phyloP scores from a whole-genome alignment of 2,113 vertebrate genomes.

The Phodopus roborovskii region DNA sequence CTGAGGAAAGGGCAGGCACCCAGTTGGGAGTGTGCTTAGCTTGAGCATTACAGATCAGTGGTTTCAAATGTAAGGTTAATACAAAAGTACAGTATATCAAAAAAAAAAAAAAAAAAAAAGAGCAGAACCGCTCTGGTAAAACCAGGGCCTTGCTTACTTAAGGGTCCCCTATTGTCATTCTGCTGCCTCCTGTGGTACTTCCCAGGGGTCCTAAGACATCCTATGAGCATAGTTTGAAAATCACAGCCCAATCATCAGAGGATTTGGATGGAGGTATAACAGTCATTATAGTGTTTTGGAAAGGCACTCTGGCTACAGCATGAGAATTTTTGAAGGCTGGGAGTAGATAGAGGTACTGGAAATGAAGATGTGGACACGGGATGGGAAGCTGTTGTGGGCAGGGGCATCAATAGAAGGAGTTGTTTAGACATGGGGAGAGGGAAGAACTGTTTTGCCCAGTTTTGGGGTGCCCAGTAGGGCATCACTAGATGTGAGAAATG shows the following conservation, averaged over 20 bases:
- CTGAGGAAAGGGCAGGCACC: background rate
- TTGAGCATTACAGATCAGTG: background rate
- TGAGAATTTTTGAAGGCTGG: background rate
- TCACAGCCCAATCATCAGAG: background rate
- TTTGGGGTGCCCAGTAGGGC: background rate
- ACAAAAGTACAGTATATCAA: background rate
- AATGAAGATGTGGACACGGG: background rate
- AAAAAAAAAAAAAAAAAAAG: background rate
- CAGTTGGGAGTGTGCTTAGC: background rate
- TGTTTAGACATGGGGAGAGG: background rate
- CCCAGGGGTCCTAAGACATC: background rate
- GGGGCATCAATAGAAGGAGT: background rate
- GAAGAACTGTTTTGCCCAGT: background rate
- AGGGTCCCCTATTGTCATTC: background rate
- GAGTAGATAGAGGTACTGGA: background rate
- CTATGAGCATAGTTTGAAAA: slow-evolving; percentile 15
- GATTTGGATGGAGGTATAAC: background rate
- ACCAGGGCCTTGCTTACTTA: background rate
- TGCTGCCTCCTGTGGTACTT: background rate
- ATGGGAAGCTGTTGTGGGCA: background rate
- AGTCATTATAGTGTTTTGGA: background rate
- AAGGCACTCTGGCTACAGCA: background rate
- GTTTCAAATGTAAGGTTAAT: background rate
- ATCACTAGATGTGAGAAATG: background rate
- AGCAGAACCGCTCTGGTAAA: background rate